Evolutionary conservation across 2,113 vertebrate genomes (phyloP).

Genomic region (Amphiprion percula): DNA sequence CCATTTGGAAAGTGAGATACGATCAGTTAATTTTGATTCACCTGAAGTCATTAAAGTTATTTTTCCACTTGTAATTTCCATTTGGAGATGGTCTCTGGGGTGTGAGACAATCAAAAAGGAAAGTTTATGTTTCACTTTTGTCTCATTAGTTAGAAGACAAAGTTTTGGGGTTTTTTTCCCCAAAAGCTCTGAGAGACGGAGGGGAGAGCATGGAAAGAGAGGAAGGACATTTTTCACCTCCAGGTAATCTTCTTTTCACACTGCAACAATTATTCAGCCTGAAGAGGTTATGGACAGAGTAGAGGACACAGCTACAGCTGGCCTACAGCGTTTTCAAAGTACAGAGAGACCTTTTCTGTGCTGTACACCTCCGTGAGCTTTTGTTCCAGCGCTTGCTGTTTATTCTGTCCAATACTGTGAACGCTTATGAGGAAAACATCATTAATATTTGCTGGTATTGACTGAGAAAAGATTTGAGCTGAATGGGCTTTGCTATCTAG

Average conservation of each 20-base stretch:
- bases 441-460: slow-evolving; percentile 63
- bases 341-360: slow-evolving; percentile 31
- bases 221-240: slow-evolving; percentile 64
- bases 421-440: slow-evolving; percentile 51
- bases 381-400: slow-evolving; percentile 40
- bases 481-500: slow-evolving; percentile 35
- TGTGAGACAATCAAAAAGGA: slow-evolving; percentile 23
- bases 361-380: slow-evolving; percentile 11
- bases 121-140: slow-evolving; percentile 46
- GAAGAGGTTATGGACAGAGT: slow-evolving; percentile 71
- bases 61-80: slow-evolving; percentile 7
- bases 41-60: slow-evolving; percentile 31
- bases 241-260: slow-evolving; percentile 60
- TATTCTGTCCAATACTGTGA: slow-evolving; percentile 34
- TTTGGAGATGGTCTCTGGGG: slow-evolving; percentile 6
- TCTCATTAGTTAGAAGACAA: slow-evolving; percentile 50
- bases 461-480: slow-evolving; percentile 49
- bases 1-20: background rate
- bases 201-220: slow-evolving; percentile 3
- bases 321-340: slow-evolving; percentile 51
- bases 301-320: slow-evolving; percentile 53
- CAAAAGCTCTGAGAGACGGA: slow-evolving; percentile 16
- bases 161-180: slow-evolving; percentile 7
- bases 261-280: slow-evolving; percentile 71
- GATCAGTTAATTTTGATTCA: slow-evolving; percentile 26